Conservation (phyloP, 1,140 invertebrate species). For the Zaprionus vittiger region DNA sequence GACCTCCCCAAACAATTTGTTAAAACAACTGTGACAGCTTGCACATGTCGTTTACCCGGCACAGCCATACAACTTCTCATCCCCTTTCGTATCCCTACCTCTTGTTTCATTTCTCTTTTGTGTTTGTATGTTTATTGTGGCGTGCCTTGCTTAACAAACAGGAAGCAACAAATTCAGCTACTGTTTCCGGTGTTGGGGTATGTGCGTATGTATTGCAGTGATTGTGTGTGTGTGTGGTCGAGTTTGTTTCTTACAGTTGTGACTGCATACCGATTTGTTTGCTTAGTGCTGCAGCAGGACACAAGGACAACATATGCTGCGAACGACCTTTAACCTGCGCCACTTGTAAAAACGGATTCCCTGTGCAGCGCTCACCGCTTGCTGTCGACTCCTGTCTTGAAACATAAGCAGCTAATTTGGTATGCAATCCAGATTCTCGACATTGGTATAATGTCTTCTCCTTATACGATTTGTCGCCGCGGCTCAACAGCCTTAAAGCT, state of each 20-base stretch:
- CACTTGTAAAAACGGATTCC: constrained; percentile 42
- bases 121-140: constrained; percentile 65
- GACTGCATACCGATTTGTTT: constrained; percentile 83
- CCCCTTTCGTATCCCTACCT: background rate
- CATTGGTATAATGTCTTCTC: constrained; percentile 76
- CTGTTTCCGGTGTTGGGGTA: constrained; percentile 63
- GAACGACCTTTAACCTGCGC: constrained; percentile 76
- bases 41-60: constrained; percentile 74
- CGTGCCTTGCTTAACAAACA: constrained; percentile 81
- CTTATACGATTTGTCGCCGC: constrained; percentile 46
- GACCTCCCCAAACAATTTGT: constrained; percentile 74
- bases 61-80: constrained; percentile 11
- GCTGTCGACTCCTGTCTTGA: background rate
- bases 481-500: constrained; percentile 1
- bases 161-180: constrained; percentile 83
- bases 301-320: constrained; percentile 70
- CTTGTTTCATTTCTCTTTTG: constrained; percentile 4
- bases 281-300: constrained; percentile 68
- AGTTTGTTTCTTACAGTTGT: constrained; percentile 67
- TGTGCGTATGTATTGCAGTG: constrained; percentile 17
- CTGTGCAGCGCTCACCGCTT: background rate
- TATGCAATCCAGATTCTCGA: constrained; percentile 73
- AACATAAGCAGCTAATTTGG: constrained; percentile 65
- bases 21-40: constrained; percentile 84
- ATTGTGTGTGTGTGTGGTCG: constrained; percentile 16